Evolutionary conservation across 2,888 invertebrate genomes (phyloP), one percentile per base, ranked within the genome.

Genomic region (Drosophila fulvimacula): DNA sequence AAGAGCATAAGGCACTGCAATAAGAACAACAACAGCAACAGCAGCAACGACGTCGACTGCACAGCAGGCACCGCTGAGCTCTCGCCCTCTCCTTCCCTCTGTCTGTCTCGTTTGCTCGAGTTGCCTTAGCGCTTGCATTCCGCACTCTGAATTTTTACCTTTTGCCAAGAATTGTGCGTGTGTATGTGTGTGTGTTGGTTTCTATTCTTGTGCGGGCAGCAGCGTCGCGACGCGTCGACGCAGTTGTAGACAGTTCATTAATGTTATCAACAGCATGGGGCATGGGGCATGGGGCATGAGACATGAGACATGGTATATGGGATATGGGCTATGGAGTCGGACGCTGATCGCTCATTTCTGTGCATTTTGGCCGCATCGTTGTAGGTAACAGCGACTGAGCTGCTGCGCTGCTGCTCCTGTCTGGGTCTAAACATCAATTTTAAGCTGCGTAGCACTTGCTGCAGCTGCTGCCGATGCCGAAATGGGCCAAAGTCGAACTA

Each of bases 131-230:
- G 73, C 42, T 55, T 76, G 76, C 74, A 62, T 65, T 69, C 79
- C 79, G 48, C 52, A 51, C 69, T 74, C 61, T 49, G 39, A 51
- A 63, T 75, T 79, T 65, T 72, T 79, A 74, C 79, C 70, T 74
- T 66, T 69, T 80, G 76, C 67, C 73, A 76, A 80, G 69, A 82
- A 69, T 69, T 69, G 73, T 79, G 81, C 67, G 74, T 77, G 36
- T 53, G 55, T 30, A 21, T 44, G 41, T 55, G 36, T 39, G 48
- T 75, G 59, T 61, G 61, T 68, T 65, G 60, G 75, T 79, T 84
- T 88, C 88, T 83, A 88, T 83, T 88, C 88, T 88, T 82, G 85
- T 84, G 82, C 82, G 77, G 79, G 76, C 77, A 73, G 67, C 79
- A 57, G 41, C 65, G 56, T 53, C 38, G 46, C 60, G 19, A n/a